Evolutionary conservation across 1,140 invertebrate genomes (phyloP).

Genomic region (Macrotrachela quadricornifera): DNA sequence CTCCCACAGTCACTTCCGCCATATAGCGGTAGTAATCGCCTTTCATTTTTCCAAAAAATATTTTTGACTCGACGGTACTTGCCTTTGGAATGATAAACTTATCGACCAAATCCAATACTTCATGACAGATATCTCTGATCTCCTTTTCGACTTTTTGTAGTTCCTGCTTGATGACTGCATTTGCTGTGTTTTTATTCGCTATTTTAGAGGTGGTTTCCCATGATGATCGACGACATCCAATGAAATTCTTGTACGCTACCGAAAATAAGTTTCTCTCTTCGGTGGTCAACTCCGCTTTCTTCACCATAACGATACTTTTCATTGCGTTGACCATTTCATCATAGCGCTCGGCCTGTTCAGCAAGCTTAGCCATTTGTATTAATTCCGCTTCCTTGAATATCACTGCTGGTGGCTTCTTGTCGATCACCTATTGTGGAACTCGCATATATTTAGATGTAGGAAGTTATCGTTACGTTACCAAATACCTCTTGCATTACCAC

Average conservation of each 20-base stretch:
- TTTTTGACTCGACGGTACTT: slow-evolving; percentile 87
- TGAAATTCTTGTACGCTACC: slow-evolving; percentile 97
- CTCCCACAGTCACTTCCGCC: slow-evolving; percentile 84
- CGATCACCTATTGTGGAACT: too few relatives aligned
- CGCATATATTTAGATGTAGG: too few relatives aligned
- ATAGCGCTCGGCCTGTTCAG: slow-evolving; percentile 91
- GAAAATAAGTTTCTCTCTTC: slow-evolving; percentile 87
- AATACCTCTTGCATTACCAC: too few relatives aligned
- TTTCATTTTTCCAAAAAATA: slow-evolving; percentile 95
- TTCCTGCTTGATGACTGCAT: slow-evolving; percentile 93
- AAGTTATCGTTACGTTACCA: too few relatives aligned
- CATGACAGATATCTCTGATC: slow-evolving; percentile 87
- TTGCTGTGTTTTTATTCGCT: slow-evolving; percentile 91
- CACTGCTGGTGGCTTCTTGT: too few relatives aligned
- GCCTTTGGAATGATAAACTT: slow-evolving; percentile 89
- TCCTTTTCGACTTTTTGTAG: slow-evolving; percentile 94
- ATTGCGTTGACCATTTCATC: slow-evolving; percentile 70
- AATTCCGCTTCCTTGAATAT: slow-evolving; percentile 64
- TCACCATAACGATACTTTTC: slow-evolving; percentile 62
- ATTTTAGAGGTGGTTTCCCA: slow-evolving; percentile 91
- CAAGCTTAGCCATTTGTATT: slow-evolving; percentile 93
- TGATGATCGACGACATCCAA: slow-evolving; percentile 76
- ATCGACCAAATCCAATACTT: slow-evolving; percentile 78
- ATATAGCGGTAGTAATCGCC: slow-evolving; percentile 94
- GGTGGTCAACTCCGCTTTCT: slow-evolving; percentile 17